A percentile compares a stretch with the other conserved stretches of the same genome.
Conservation (phyloP, 2,888 invertebrate species). For the Apamea crenata region DNA sequence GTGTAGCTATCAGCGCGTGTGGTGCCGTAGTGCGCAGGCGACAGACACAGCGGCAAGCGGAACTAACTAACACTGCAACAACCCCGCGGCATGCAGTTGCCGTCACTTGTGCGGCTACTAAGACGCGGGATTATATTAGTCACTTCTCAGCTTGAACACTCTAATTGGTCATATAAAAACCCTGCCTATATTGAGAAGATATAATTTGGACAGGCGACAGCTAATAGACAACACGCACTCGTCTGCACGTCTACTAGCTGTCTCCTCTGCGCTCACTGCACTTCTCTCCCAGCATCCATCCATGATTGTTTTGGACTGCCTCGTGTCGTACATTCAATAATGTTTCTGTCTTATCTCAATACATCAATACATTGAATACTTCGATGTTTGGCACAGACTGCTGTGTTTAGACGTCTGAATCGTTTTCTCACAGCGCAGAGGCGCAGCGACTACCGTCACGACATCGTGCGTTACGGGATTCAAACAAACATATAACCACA, state of each 20-base stretch:
- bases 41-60: background rate
- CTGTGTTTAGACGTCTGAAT: background rate
- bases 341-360: background rate
- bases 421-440: background rate
- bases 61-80: slow-evolving; percentile 1
- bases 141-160: too few relatives aligned
- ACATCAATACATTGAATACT: background rate
- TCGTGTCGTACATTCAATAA: background rate
- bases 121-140: background rate
- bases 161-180: background rate
- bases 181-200: background rate
- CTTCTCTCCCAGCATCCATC: background rate
- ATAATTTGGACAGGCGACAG: background rate
- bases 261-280: background rate
- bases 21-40: background rate
- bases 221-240: background rate
- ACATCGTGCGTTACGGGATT: background rate
- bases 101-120: background rate
- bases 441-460: background rate
- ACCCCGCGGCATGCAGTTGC: background rate
- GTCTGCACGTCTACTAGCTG: background rate
- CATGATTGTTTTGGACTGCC: background rate
- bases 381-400: background rate
- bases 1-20: background rate
- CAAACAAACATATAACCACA: slow-evolving; percentile 8